Percentiles rank a stretch among this genome's conserved stretches.
These are phyloP conservation scores for Parelbella ahira DNA, from an alignment of 2,888 invertebrate species.

Conservation along the genomic window DNA sequence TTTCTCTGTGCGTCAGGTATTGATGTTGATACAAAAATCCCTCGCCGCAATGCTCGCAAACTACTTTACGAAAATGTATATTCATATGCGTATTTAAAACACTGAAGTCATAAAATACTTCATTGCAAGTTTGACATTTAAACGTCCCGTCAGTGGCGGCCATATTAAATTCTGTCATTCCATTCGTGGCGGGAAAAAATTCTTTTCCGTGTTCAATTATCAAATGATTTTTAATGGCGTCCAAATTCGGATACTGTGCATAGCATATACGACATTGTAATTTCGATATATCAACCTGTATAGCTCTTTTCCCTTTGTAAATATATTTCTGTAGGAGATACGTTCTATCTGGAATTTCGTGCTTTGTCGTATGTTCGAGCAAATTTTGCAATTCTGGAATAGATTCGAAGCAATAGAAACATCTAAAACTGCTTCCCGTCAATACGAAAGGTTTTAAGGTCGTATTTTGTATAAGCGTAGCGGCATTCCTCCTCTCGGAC, in stretches of 20 bases:
- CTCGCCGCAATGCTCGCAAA: slow-evolving; percentile 55
- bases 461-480: slow-evolving; percentile 45
- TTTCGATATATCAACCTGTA: slow-evolving; percentile 51
- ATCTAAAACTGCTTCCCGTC: slow-evolving; percentile 53
- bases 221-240: slow-evolving; percentile 42
- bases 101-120: slow-evolving; percentile 42
- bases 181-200: slow-evolving; percentile 43
- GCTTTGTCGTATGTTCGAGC: slow-evolving; percentile 43
- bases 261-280: slow-evolving; percentile 47
- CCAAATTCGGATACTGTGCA: slow-evolving; percentile 35
- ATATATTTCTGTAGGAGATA: slow-evolving; percentile 41
- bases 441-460: slow-evolving; percentile 54
- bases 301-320: slow-evolving; percentile 43
- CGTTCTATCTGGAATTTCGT: slow-evolving; percentile 34
- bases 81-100: slow-evolving; percentile 51
- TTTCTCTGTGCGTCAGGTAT: slow-evolving; percentile 46
- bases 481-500: slow-evolving; percentile 49
- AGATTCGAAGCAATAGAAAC: slow-evolving; percentile 52
- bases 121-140: slow-evolving; percentile 46
- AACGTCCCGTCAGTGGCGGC: slow-evolving; percentile 38
- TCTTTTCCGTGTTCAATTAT: slow-evolving; percentile 35
- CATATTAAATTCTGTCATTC: slow-evolving; percentile 54
- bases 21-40: slow-evolving; percentile 48
- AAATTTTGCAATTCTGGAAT: slow-evolving; percentile 39
- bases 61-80: slow-evolving; percentile 49